Evolutionary conservation across 2,113 vertebrate species (phyloP), one percentile per base, ranked within the genome.

Genomic region (Cacatua alba): DNA sequence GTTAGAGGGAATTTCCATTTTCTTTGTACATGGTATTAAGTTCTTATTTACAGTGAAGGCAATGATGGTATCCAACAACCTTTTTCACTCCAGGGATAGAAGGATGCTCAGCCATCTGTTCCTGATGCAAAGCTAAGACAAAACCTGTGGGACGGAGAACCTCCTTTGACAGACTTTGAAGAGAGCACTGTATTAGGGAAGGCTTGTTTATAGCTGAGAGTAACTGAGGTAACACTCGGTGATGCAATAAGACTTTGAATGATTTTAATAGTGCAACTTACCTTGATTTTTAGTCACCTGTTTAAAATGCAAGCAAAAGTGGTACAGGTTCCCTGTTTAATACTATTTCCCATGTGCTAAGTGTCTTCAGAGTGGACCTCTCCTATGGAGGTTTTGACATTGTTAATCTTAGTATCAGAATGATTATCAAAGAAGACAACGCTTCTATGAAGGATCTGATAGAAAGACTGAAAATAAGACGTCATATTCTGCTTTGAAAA

Each of bases 1-100:
- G 64, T 86, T 86, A 89, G 68, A 95, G 71, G 72, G 86, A 95
- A 86, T 86, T 91, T 86, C 89, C 33, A 53, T 70, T 74, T 86
- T 83, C 65, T 76, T 57, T 88, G 49, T 69, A 62, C 63, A 41
- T 65, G 16, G 11, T 82, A 60, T 83, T 85, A 41, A 77, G 69
- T 29, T 86, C 44, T 74, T 64, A 33, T 62, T 90, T 74, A 52
- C 80, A 86, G 24, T 52, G 68, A 81, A 46, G n/a, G 64, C 31
- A 74, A 9, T 65, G 65, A 39, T 1, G 3, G 25, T 62, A 46
- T 67, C 72, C 59, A 65, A 5, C 35, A 82, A 64, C 26, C 46
- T 43, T 67, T 76, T 75, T 39, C 4, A 0, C 39, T 65, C 31
- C 48, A 75, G 77, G 29, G 44, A 44, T 0, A 70, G 62, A 49